A percentile compares a stretch with the other conserved stretches of the same genome.
Evolutionary conservation across 2,113 vertebrate species (phyloP).

Genomic region (Lophotis ruficrista): DNA sequence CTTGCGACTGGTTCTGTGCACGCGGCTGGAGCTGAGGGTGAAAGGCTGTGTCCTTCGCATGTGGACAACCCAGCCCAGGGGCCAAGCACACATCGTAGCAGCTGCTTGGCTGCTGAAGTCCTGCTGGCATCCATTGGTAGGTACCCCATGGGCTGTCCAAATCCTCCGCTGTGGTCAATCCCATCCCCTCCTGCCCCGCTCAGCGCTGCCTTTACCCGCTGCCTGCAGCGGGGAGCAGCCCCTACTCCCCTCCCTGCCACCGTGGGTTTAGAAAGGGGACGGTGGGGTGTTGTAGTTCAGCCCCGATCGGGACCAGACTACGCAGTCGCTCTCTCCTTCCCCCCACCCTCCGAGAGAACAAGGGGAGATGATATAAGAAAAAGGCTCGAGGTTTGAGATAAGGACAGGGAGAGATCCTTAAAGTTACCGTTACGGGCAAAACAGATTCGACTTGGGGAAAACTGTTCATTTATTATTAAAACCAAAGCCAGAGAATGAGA

Average conservation of each 20-base stretch:
- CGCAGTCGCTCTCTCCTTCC: no score
- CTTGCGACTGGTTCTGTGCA: rapidly evolving
- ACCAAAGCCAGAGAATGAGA: no score
- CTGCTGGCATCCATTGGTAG: neutral
- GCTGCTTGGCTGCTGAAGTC: neutral
- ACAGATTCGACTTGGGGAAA: no score
- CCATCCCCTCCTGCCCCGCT: neutral
- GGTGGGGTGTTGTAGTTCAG: no score
- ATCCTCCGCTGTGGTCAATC: rapidly evolving
- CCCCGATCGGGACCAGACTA: no score
- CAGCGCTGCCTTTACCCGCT: neutral
- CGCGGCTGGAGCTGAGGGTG: neutral
- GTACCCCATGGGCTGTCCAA: rapidly evolving
- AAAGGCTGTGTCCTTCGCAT: neutral
- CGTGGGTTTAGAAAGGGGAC: neutral
- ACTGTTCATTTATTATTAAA: no score
- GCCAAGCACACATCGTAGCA: rapidly evolving
- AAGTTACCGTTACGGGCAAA: no score
- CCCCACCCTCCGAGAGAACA: no score
- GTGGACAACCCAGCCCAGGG: rapidly evolving
- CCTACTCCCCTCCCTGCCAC: neutral
- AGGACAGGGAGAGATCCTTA: no score
- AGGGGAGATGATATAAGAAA: no score
- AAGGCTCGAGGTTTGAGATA: no score
- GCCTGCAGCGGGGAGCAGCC: rapidly evolving